Evolutionary conservation across 2,888 invertebrate species (phyloP).

Genomic region (Hemicrepidius hirtus): DNA sequence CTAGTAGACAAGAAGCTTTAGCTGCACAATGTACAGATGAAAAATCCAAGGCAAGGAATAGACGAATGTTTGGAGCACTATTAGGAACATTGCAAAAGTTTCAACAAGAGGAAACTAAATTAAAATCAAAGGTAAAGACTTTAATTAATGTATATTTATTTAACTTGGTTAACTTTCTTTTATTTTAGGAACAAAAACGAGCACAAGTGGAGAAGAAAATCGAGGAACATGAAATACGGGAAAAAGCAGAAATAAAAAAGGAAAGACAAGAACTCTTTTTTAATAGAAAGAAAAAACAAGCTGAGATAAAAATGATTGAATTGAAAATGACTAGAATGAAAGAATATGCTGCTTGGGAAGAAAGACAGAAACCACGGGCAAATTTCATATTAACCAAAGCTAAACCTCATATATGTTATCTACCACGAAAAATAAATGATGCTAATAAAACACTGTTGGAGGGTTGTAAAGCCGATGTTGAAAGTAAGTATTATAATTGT

Average conservation of each 20-base stretch:
- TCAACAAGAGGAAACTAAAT: constrained; percentile 92
- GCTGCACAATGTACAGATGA: constrained; percentile 90
- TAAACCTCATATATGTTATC: constrained; percentile 90
- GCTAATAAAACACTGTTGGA: constrained; percentile 80
- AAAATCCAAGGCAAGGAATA: constrained; percentile 87
- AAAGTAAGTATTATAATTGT: constrained; percentile 74
- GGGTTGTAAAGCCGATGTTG: constrained; percentile 78
- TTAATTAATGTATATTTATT: constrained; percentile 15
- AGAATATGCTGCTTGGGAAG: constrained; percentile 93
- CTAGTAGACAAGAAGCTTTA: constrained; percentile 87
- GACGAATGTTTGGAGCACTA: constrained; percentile 96
- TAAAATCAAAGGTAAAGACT: constrained; percentile 86
- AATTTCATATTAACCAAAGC: constrained; percentile 92
- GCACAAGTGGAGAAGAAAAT: constrained; percentile 93
- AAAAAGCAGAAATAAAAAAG: constrained; percentile 88
- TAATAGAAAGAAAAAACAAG: constrained; percentile 90
- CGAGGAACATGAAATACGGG: constrained; percentile 91
- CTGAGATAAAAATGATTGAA: constrained; percentile 91
- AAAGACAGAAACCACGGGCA: constrained; percentile 82
- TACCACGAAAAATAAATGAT: constrained; percentile 86
- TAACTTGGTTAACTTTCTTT: constrained; percentile 15
- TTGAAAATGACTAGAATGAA: constrained; percentile 91
- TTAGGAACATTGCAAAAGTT: constrained; percentile 97
- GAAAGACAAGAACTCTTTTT: constrained; percentile 90
- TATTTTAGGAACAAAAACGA: constrained; percentile 84